Conservation (phyloP, 2,888 invertebrate genomes). For the Baronia brevicornis region DNA sequence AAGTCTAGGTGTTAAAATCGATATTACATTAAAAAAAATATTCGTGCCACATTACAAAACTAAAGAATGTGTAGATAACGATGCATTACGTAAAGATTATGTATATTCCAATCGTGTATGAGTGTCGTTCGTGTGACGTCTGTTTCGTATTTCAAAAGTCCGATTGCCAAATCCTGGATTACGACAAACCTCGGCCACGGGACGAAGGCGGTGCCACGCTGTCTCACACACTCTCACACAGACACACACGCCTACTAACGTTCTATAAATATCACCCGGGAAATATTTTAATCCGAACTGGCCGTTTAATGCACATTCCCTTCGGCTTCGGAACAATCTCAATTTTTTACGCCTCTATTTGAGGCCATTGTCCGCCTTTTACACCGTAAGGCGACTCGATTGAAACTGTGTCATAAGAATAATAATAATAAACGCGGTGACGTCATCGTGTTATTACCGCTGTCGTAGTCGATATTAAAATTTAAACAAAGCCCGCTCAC, state of each 20-base stretch:
- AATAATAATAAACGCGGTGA: conserved; percentile 25
- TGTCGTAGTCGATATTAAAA: conserved; percentile 20
- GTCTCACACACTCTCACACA: conserved; percentile 66
- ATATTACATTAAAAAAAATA: conserved; percentile 1
- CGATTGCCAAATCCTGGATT: conserved; percentile 59
- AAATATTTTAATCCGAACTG: conserved; percentile 74
- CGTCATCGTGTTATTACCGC: conserved; percentile 31
- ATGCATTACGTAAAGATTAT: conserved; percentile 22
- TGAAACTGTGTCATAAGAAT: conserved; percentile 42
- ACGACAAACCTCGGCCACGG: conserved; percentile 54
- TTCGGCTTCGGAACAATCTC: conserved; percentile 49
- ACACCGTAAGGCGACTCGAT: conserved; percentile 27
- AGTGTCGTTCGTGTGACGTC: conserved; percentile 24
- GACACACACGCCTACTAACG: conserved; percentile 65
- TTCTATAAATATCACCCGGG: conserved; percentile 68
- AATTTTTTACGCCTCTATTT: conserved; percentile 37
- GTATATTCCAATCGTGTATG: conserved; percentile 26
- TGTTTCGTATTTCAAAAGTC: conserved; percentile 38
- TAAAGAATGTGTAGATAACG: conserved; percentile 16
- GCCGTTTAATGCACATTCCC: conserved; percentile 68
- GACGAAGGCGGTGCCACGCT: conserved; percentile 69
- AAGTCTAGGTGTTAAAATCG: not conserved
- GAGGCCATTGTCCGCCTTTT: conserved; percentile 49
- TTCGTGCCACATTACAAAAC: conserved; percentile 7
- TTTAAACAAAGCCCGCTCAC: conserved; percentile 30